Base-by-base conservation (phyloP, 2,888 invertebrate genomes). In the Nasonia oneida region DNA sequence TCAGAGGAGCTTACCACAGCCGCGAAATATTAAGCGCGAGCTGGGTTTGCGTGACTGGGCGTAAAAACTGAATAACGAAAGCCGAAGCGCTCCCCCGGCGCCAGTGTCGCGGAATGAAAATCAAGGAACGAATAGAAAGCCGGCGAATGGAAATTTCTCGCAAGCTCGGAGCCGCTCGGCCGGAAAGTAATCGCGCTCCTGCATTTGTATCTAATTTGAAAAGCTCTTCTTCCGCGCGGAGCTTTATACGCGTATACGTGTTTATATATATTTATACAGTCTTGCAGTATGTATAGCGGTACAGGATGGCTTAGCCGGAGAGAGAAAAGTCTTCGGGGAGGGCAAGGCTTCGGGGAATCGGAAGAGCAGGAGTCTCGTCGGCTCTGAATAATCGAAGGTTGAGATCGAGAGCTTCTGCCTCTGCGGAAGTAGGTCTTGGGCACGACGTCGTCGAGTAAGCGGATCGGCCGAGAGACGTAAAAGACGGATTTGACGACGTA, bases 361-460 rank as follows among this genome's bases (percentile, higher is more conserved):
- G 33, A 67, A 67, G 33, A 29, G 67, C 67, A 71, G n/a, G 50
- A 42, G n/a, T 61, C 57, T 61, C 23, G 57, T 61, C 29, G 57
- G 12, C 42, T 81, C 64, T 33, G 74, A 82, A 67, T 67, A 67
- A 82, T 75, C 81, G 81, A 82, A 82, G 75, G 81, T 82, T 61
- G 64, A 57, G 74, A 39, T 67, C 67, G 67, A 67, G 33, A 67
- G 67, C 67, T 61, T 61, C 67, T 10, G 33, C 29, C 29, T 12
- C 15, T 3, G 18, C 57, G 67, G 67, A 67, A 67, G 33, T 67
- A 67, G 67, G 33, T 67, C 67, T 67, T 67, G 67, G 67, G 67
- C 33, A 33, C 15, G 3, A 15, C 33, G 57, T 6, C 6, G 23
- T 3, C 23, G 37, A 12, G 71, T 73, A 81, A 81, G 81, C 81